phyloP scores from a whole-genome alignment of 1,140 invertebrate species.

The Pinna nobilis region DNA sequence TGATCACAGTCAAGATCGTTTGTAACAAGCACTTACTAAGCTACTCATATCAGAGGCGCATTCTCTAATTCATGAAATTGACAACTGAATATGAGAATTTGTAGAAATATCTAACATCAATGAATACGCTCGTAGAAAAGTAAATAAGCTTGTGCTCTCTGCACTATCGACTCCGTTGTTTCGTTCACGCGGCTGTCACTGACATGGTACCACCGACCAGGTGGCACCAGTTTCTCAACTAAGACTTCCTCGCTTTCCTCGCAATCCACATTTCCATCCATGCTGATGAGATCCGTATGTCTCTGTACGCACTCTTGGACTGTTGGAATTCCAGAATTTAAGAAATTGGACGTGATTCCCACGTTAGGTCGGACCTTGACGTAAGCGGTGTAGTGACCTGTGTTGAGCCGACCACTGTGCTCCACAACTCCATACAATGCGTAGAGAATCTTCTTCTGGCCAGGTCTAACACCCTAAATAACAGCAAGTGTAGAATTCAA shows the following conservation, averaged over 20 bases:
- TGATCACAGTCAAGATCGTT: too few relatives aligned
- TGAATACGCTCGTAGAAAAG: slow-evolving; percentile 90
- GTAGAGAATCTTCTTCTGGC: slow-evolving; percentile 83
- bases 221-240: slow-evolving; percentile 71
- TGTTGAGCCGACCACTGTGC: slow-evolving; percentile 91
- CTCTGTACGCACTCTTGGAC: slow-evolving; percentile 57
- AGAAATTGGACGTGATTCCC: slow-evolving; percentile 63
- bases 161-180: slow-evolving; percentile 86
- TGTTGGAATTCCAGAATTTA: slow-evolving; percentile 62
- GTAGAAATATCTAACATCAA: slow-evolving; percentile 26
- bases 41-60: too few relatives aligned
- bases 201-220: slow-evolving; percentile 93
- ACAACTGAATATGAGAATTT: slow-evolving; percentile 1
- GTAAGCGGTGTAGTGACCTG: slow-evolving; percentile 98
- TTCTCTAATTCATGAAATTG: neutral
- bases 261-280: slow-evolving; percentile 27
- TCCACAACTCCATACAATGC: slow-evolving; percentile 96
- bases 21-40: too few relatives aligned
- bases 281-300: slow-evolving; percentile 50
- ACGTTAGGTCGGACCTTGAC: slow-evolving; percentile 76
- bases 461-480: slow-evolving; percentile 63
- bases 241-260: slow-evolving; percentile 47
- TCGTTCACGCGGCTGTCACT: slow-evolving; percentile 91
- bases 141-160: slow-evolving; percentile 95
- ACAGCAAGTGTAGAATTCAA: neutral